A percentile compares a stretch with the other conserved stretches of the same genome.
Conservation (phyloP, 2,797 vertebrate genomes). For the Pantherophis vulpinus region DNA sequence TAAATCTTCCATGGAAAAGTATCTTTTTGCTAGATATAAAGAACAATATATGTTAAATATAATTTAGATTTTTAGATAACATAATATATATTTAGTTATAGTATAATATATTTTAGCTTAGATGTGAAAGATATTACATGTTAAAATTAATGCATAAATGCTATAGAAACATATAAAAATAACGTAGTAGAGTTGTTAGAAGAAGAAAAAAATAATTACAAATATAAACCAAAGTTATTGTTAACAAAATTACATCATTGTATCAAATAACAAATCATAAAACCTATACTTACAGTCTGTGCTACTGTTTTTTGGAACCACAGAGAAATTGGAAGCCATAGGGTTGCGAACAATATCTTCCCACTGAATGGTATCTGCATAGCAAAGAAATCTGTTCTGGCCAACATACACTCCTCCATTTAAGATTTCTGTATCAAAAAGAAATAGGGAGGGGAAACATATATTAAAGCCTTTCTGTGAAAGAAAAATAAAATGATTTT, state of each 20-base stretch:
- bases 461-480: constrained; percentile 26
- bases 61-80: not conserved
- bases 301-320: constrained; percentile 94
- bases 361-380: constrained; percentile 96
- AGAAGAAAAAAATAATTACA: not conserved
- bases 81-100: not conserved
- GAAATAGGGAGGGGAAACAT: constrained; percentile 19
- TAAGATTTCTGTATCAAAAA: constrained; percentile 84
- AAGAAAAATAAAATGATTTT: not conserved
- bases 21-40: not conserved
- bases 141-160: not conserved
- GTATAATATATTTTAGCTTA: not conserved
- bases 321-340: constrained; percentile 87
- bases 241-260: not conserved
- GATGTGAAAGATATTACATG: not conserved
- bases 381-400: constrained; percentile 97
- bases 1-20: not conserved
- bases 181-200: not conserved
- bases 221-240: not conserved
- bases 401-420: constrained; percentile 95
- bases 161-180: not conserved
- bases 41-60: not conserved
- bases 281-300: constrained; percentile 80
- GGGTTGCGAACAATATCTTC: constrained; percentile 93
- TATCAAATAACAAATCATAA: not conserved